Evolutionary conservation across 2,888 invertebrate genomes (phyloP).

Genomic region (Furcula furcula): DNA sequence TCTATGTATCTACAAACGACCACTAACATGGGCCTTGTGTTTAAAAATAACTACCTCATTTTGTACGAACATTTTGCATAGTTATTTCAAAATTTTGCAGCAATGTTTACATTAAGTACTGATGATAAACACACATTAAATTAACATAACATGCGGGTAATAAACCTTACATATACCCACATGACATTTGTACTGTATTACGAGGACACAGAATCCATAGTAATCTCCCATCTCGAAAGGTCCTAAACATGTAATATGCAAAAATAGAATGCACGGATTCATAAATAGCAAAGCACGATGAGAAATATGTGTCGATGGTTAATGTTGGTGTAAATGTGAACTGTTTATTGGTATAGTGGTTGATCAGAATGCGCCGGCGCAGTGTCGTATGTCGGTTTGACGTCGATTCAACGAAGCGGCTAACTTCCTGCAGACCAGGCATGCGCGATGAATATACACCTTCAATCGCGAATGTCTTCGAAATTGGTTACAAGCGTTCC

Average conservation of each 20-base stretch:
- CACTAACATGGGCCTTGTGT: constrained; percentile 36
- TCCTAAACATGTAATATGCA: constrained; percentile 38
- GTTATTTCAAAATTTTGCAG: constrained; percentile 49
- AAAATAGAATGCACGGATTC: constrained; percentile 25
- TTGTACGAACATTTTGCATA: constrained; percentile 33
- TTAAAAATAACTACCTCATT: constrained; percentile 35
- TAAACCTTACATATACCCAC: constrained; percentile 63
- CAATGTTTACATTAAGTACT: constrained; percentile 45
- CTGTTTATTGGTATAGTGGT: constrained; percentile 45
- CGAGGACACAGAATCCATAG: constrained; percentile 55
- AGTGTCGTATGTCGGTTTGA: constrained; percentile 55
- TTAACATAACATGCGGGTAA: constrained; percentile 71
- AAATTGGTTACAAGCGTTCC: constrained; percentile 11
- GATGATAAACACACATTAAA: constrained; percentile 46
- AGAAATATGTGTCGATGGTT: constrained; percentile 18
- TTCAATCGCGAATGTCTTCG: constrained; percentile 33
- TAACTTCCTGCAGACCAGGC: constrained; percentile 65
- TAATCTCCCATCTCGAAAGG: constrained; percentile 33
- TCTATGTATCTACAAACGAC: constrained; percentile 37
- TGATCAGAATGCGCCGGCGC: constrained; percentile 53
- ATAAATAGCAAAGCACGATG: constrained; percentile 17
- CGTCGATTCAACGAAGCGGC: constrained; percentile 64
- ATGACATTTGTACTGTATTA: constrained; percentile 53
- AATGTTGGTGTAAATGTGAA: constrained; percentile 27
- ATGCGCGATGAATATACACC: constrained; percentile 67